Base-by-base conservation (phyloP, 2,797 vertebrate species). In the Fringilla coelebs region DNA sequence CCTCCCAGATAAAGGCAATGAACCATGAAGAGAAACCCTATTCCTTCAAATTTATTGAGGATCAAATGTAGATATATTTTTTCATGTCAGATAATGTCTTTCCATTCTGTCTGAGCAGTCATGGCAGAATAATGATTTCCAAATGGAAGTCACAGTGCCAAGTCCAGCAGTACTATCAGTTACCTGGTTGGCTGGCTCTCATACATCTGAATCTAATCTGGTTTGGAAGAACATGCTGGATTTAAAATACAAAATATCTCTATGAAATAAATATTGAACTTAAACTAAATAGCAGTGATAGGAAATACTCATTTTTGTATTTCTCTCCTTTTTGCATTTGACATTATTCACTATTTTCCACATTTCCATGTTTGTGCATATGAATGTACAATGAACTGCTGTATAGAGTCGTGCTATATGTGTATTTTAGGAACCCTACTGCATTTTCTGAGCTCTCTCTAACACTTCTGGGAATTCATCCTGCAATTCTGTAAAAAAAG, bases 381-480 rank as follows among this genome's bases (percentile, higher is more conserved):
- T 11, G 10, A 85, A 46, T 46, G 20, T 61, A 26, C 40, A 48
- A n/a, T 71, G 29, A 78, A 63, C 28, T 81, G 31, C 55, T 88
- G 9, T 16, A 8, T 54, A 21, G 36, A 48, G 20, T 78, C 13
- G 21, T 91, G 16, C 51, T 81, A 5, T 29, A 20, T 41, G 28
- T 45, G 55, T 75, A 60, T 91, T 94, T 90, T 86, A 91, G 90
- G 60, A 84, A 74, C 32, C 36, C 41, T 88, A 19, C 67, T 82
- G 54, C 82, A 41, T 89, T 86, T 96, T 90, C 73, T 90, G 83
- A 93, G 58, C 46, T 45, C 31, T 49, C 49, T 88, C 38, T 85
- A 87, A 57, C 66, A 70, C 76, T 70, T 89, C 41, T 95, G 94
- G 81, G 83, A 96, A 93, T 96, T 96, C 71, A 79, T 85, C 65